phyloP scores from a whole-genome alignment of 2,113 vertebrate genomes.

The Cygnus buccinator region DNA sequence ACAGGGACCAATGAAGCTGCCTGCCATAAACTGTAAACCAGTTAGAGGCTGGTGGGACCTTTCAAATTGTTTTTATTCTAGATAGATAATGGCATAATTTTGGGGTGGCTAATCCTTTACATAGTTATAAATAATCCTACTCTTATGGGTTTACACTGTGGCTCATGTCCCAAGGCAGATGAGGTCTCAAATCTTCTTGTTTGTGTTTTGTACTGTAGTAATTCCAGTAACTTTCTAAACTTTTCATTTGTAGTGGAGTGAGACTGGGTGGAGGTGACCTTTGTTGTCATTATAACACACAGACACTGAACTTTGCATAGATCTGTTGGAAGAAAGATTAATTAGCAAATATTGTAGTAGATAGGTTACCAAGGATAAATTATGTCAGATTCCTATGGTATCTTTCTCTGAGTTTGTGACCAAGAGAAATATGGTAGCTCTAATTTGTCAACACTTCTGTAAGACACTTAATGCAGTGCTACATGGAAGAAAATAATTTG shows the following conservation, averaged over 20 bases:
- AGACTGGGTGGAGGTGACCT: neutral
- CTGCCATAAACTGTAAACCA: neutral
- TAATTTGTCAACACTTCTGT: neutral
- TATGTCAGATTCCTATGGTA: neutral
- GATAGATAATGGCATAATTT: neutral
- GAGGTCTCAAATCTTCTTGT: neutral
- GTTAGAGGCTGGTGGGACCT: neutral
- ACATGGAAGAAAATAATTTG: neutral
- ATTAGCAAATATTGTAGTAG: neutral
- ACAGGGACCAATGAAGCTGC: neutral
- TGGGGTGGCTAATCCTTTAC: neutral
- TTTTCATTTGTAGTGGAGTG: neutral
- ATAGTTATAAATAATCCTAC: neutral
- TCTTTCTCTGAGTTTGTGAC: neutral
- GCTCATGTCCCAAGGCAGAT: neutral
- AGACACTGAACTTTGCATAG: neutral
- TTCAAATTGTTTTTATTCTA: neutral
- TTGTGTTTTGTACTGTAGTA: neutral
- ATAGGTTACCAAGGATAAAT: neutral
- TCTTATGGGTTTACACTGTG: neutral
- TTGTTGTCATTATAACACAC: neutral
- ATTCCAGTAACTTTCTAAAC: conserved; percentile 4
- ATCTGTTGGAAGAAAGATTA: conserved; percentile 7
- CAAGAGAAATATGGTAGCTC: neutral
- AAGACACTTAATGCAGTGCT: neutral